These are phyloP conservation scores for Columba livia DNA, from an alignment of 2,113 vertebrate species.

Conservation along the genomic window DNA sequence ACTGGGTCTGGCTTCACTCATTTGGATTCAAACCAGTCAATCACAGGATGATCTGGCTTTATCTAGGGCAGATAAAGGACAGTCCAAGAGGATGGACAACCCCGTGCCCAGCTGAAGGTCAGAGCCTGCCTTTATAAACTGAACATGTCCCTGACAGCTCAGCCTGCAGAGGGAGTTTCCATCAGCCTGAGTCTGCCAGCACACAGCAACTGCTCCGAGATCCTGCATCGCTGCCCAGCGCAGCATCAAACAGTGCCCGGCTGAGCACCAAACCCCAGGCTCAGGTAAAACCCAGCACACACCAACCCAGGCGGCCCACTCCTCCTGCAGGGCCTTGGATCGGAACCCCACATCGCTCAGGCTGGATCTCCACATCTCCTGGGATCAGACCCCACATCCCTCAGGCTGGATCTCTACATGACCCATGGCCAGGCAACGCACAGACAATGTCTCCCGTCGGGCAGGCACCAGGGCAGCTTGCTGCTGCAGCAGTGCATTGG, in stretches of 20 bases:
- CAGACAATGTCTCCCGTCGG: neutral
- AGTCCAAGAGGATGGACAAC: neutral
- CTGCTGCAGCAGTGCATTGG: neutral
- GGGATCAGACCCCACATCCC: neutral
- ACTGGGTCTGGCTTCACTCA: neutral
- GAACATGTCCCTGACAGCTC: neutral
- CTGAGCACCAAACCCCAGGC: neutral
- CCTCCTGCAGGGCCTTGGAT: neutral
- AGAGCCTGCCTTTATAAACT: neutral
- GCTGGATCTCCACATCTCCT: neutral
- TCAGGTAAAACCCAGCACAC: neutral
- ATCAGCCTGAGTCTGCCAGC: fast-evolving
- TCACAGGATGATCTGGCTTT: neutral
- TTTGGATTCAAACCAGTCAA: neutral
- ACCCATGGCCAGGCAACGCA: fast-evolving
- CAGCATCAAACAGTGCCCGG: fast-evolving
- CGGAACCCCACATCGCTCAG: neutral
- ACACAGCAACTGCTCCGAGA: fast-evolving
- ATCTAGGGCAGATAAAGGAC: neutral
- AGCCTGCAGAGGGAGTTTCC: slow-evolving; percentile 19
- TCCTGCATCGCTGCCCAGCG: neutral
- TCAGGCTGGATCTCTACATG: neutral
- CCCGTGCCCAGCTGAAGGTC: neutral
- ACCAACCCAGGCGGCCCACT: neutral
- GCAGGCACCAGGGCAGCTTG: neutral